These are phyloP conservation scores for Diaperis boleti DNA, from an alignment of 2,888 invertebrate species.

Conservation along the genomic window DNA sequence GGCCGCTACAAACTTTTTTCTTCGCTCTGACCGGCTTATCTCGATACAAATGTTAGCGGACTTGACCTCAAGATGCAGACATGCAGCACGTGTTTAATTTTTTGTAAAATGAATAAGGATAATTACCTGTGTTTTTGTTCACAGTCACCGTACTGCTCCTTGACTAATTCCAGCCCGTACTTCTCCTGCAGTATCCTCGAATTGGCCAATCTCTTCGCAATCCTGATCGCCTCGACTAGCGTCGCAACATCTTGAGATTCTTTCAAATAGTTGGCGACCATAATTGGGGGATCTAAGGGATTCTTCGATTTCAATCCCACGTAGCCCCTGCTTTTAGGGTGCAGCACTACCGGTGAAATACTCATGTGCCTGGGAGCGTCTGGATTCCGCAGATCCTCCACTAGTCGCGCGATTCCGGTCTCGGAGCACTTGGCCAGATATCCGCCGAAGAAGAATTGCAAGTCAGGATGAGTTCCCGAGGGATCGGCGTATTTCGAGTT, in stretches of 20 bases:
- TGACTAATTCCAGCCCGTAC: constrained; percentile 70
- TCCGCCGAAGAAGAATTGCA: constrained; percentile 76
- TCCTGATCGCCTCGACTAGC: constrained; percentile 73
- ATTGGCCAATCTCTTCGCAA: constrained; percentile 71
- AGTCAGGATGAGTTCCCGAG: constrained; percentile 73
- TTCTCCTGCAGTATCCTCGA: constrained; percentile 71
- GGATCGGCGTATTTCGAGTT: constrained; percentile 73
- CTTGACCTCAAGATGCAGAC: too few relatives aligned
- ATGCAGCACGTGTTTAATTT: too few relatives aligned
- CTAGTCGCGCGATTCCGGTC: constrained; percentile 67
- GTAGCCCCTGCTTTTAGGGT: constrained; percentile 76
- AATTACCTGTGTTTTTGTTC: constrained; percentile 58
- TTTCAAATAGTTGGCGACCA: constrained; percentile 82
- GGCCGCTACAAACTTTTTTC: too few relatives aligned
- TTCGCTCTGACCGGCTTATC: too few relatives aligned
- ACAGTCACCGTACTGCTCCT: constrained; percentile 69
- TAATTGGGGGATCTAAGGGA: constrained; percentile 77
- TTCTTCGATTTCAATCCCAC: constrained; percentile 75
- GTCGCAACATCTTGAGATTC: constrained; percentile 75
- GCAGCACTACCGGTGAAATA: constrained; percentile 73
- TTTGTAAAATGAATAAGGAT: too few relatives aligned
- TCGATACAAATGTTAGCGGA: too few relatives aligned
- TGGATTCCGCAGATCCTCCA: constrained; percentile 60
- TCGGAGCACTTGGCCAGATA: constrained; percentile 73
- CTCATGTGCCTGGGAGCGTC: constrained; percentile 59